Evolutionary conservation across 2,888 invertebrate species (phyloP).

Genomic region (Protonemura montana): DNA sequence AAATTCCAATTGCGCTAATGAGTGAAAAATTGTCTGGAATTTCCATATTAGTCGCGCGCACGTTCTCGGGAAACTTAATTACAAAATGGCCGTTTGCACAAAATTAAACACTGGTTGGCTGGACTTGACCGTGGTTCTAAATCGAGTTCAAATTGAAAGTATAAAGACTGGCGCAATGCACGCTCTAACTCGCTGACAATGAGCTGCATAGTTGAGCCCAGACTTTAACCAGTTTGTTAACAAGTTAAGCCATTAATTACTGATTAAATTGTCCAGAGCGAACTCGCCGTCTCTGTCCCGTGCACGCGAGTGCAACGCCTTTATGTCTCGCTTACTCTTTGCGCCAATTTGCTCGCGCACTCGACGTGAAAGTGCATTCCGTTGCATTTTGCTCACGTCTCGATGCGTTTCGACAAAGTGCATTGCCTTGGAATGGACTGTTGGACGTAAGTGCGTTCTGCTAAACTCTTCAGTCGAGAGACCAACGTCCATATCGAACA

Average conservation of each 20-base stretch:
- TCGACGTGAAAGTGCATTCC: background rate
- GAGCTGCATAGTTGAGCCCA: background rate
- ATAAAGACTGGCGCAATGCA: background rate
- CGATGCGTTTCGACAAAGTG: no score
- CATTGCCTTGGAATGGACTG: no score
- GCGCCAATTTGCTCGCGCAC: background rate
- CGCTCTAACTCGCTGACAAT: background rate
- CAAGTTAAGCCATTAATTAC: background rate
- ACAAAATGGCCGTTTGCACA: background rate
- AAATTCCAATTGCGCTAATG: background rate
- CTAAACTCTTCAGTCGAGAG: no score
- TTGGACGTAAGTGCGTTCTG: no score
- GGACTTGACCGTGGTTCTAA: background rate
- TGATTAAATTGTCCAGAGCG: background rate
- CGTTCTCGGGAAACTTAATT: background rate
- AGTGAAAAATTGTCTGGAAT: constrained; percentile 1
- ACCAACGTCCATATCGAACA: no score
- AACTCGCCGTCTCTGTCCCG: background rate
- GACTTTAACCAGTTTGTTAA: background rate
- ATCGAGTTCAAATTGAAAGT: background rate
- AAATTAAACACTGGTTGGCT: background rate
- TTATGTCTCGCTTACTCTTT: background rate
- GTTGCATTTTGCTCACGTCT: background rate
- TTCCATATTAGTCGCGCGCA: background rate
- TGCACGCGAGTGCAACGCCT: background rate